phyloP scores from a whole-genome alignment of 2,797 vertebrate genomes.

The Cyclopterus lumpus region DNA sequence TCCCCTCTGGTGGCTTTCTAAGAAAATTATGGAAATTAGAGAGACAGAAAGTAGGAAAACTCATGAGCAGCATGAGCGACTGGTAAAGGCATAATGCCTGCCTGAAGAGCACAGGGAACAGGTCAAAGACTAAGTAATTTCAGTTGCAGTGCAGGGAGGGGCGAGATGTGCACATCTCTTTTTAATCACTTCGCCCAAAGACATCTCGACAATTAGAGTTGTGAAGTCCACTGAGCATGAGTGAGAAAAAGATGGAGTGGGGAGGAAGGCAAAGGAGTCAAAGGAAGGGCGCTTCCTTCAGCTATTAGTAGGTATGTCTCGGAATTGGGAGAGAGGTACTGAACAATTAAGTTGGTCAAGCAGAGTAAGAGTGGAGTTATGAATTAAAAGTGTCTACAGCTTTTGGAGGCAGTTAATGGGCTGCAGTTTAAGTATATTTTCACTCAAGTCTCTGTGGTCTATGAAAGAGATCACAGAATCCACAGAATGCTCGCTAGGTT shows the following conservation, averaged over 20 bases:
- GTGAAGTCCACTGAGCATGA: conserved; percentile 32
- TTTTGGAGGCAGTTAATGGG: not conserved
- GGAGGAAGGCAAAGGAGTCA: conserved; percentile 10
- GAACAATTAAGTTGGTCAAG: conserved; percentile 20
- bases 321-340: not conserved
- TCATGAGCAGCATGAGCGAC: conserved; percentile 22
- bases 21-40: conserved; percentile 27
- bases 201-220: conserved; percentile 55
- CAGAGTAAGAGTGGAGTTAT: not conserved
- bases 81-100: conserved; percentile 28
- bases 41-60: conserved; percentile 17
- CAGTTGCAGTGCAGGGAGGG: conserved; percentile 22
- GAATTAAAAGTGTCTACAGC: conserved; percentile 5
- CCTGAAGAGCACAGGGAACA: conserved; percentile 32
- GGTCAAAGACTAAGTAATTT: conserved; percentile 60
- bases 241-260: conserved; percentile 29
- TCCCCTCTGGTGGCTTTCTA: conserved; percentile 40
- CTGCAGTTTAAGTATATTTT: not conserved
- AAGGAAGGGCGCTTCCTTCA: conserved; percentile 10
- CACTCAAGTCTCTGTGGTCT: not conserved
- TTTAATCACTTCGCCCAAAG: conserved; percentile 64
- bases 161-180: conserved; percentile 40
- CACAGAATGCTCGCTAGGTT: not conserved
- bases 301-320: conserved; percentile 20
- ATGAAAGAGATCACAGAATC: not conserved